Base-by-base conservation (phyloP, 2,888 invertebrate genomes). In the Ennomos erosarius region DNA sequence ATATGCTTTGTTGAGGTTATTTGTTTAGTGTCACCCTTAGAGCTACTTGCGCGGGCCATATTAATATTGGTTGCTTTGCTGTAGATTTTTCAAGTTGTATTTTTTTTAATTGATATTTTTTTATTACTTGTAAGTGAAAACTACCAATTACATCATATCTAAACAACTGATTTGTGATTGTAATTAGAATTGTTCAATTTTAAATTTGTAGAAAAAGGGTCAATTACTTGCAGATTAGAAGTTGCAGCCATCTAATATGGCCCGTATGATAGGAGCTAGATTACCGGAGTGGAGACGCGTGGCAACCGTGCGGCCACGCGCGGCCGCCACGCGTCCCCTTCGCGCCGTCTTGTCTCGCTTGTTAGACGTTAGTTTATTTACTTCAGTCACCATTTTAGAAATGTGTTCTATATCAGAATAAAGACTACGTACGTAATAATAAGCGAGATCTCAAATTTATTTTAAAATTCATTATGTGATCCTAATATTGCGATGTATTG, bases 361-460 rank as follows among this genome's bases (percentile, higher is more conserved):
- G 85, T 86, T 90, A 83, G 85, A 83, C 85, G 84, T 83, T 90
- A 88, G 89, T 87, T 87, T 75, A 77, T 79, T 85, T 81, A 79
- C 82, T 87, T 87, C 87, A 88, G 84, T 89, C 87, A 87, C 82
- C 85, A 88, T 88, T 87, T 84, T 90, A 90, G 88, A 84, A 76
- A 85, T 86, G 85, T 88, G 87, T 89, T 90, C 87, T 89, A 88
- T 90, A 90, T 89, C 90, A 91, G 82, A 87, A 86, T 87, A 90
- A 90, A 90, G 91, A 90, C 90, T 90, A 91, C 88, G 87, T 90
- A 91, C 88, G 87, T 91, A 90, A 88, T 89, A 88, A 88, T 91
- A 91, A 92, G 92, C 90, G 90, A 91, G 92, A 91, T 92, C 92
- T 92, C 92, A 92, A 91, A 90, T 91, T 91, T 90, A 89, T 89